These are phyloP conservation scores for Aphidius colemani DNA, from an alignment of 2,888 invertebrate species.

Conservation along the genomic window DNA sequence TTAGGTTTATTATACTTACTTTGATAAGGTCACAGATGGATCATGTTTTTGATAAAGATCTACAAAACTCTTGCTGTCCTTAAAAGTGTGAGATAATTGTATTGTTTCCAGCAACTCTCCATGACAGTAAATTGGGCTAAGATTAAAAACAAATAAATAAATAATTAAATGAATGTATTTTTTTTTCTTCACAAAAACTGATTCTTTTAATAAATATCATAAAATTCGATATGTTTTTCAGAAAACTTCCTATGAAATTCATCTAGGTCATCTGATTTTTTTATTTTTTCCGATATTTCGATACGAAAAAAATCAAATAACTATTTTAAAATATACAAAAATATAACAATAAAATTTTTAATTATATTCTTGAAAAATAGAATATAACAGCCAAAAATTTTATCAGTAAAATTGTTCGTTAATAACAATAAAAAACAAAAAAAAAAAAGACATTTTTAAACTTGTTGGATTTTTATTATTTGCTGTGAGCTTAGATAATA, in stretches of 20 bases:
- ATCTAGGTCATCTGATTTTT: neutral
- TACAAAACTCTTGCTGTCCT: conserved; percentile 57
- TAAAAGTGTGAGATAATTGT: conserved; percentile 46
- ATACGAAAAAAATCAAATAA: neutral
- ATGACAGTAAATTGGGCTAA: conserved; percentile 51
- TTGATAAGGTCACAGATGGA: conserved; percentile 47
- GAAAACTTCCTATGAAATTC: too few species aligned
- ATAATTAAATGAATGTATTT: conserved; percentile 15
- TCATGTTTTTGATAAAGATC: conserved; percentile 51
- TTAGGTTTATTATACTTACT: conserved; percentile 46
- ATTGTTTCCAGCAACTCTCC: conserved; percentile 50
- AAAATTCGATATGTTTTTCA: neutral
- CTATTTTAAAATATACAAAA: too few species aligned
- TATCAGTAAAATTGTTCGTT: too few species aligned
- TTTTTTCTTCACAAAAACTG: neutral
- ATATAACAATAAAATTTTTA: too few species aligned
- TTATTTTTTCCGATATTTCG: neutral
- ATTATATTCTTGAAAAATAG: too few species aligned
- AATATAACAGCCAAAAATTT: too few species aligned
- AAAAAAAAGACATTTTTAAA: too few species aligned
- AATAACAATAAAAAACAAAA: too few species aligned
- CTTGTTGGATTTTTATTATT: too few species aligned
- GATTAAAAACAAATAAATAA: conserved; percentile 34
- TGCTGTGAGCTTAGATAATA: too few species aligned
- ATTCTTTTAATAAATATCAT: neutral